Conservation (phyloP, 2,888 invertebrate species). For the Andrena flavipes region DNA sequence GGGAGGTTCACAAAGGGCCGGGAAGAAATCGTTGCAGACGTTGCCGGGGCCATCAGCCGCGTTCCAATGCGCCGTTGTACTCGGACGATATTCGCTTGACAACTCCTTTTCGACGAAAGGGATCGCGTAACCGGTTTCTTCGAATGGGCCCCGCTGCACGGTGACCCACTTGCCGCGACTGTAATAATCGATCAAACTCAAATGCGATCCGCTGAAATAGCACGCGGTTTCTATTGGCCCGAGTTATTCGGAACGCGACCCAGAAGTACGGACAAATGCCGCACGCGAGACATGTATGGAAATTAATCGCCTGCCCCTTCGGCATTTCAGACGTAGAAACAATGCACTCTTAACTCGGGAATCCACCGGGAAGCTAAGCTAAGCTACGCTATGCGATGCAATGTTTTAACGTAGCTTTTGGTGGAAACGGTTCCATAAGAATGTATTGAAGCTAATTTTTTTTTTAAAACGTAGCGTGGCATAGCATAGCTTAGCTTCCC, state of each 20-base stretch:
- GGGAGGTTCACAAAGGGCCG: constrained; percentile 79
- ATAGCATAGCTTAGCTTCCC: too few relatives aligned
- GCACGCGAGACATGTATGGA: not conserved
- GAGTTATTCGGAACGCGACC: constrained; percentile 31
- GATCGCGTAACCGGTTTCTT: constrained; percentile 80
- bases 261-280: not conserved
- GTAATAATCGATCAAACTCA: constrained; percentile 67
- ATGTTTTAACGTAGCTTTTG: too few relatives aligned
- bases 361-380: too few relatives aligned
- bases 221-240: constrained; percentile 37
- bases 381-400: too few relatives aligned
- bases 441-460: too few relatives aligned
- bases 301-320: not conserved
- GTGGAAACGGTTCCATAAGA: too few relatives aligned
- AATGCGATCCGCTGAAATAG: constrained; percentile 43
- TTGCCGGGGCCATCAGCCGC: constrained; percentile 77
- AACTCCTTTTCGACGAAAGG: constrained; percentile 80
- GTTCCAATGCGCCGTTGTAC: constrained; percentile 77
- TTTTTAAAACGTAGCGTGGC: too few relatives aligned
- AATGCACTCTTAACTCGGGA: not conserved
- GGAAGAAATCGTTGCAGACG: constrained; percentile 78
- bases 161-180: constrained; percentile 79
- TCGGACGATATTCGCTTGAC: constrained; percentile 81
- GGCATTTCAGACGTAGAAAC: not conserved
- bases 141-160: constrained; percentile 78